Evolutionary conservation across 2,888 invertebrate genomes (phyloP), one percentile per base, ranked within the genome.

Genomic region (Rhagonycha fulva): DNA sequence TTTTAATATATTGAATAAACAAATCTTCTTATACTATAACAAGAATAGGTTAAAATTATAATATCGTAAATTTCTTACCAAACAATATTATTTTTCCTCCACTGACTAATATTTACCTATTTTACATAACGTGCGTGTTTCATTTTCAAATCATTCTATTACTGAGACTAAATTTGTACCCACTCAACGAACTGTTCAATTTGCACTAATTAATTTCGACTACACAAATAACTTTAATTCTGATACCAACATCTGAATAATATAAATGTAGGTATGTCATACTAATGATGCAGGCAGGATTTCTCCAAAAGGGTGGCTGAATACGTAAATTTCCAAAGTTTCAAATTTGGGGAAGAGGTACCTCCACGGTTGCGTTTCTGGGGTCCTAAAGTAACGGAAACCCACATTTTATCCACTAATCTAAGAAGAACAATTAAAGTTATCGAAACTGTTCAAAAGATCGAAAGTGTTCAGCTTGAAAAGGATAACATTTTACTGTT

Each of bases 21-120:
- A 68, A 71, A 71, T 14, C 60, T 61, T 14, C 67, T 30, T 61
- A 14, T 32, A 11, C 19, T n/a, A 62, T 69, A 69, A 66, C 62
- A 63, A 62, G 74, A 72, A 77, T 76, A 80, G 80, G 80, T 80
- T 80, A 74, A 80, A 80, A 80, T 80, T 80, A 80, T 72, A 80
- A 80, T 80, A 80, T 66, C 75, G 63, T 62, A 63, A 62, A 68
- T 67, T 67, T 63, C 28, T 72, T 68, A 66, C 11, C 23, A 75
- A 75, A 67, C 67, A 68, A 77, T 78, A 74, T 78, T 19, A 19
- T 19, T 19, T 75, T 72, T 7, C 47, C 2, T 47, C 47, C 47
- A 2, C n/a, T 2, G 47, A 47, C 47, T 47, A n/a, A 47, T 47
- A 47, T 47, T 47, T 47, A 47, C 47, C 47, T 47, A 47, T 47